Conservation (phyloP, 2,113 vertebrate genomes). For the Holacanthus passer region DNA sequence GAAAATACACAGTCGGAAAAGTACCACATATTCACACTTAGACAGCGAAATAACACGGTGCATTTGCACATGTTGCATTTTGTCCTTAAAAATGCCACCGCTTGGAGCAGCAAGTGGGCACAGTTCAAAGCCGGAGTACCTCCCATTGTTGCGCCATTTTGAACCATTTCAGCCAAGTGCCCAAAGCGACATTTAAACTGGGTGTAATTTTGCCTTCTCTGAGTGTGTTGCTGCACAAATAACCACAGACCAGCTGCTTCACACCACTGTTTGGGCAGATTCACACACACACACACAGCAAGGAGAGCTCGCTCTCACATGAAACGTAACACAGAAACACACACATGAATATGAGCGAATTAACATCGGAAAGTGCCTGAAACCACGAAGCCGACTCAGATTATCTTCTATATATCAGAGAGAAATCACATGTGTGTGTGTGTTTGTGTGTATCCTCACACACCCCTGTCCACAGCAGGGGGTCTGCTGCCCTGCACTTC, state of each 20-base stretch:
- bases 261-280: slow-evolving; percentile 59
- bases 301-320: slow-evolving; percentile 17
- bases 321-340: slow-evolving; percentile 20
- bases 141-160: slow-evolving; percentile 79
- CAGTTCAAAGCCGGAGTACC: slow-evolving; percentile 56
- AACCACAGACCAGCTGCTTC: slow-evolving; percentile 72
- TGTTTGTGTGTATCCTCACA: slow-evolving; percentile 32
- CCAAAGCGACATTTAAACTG: slow-evolving; percentile 68
- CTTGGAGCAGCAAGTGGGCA: slow-evolving; percentile 50
- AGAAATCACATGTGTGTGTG: background rate
- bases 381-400: background rate
- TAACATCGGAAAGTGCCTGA: slow-evolving; percentile 20
- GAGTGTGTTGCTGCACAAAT: slow-evolving; percentile 57
- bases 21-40: slow-evolving; percentile 30
- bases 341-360: slow-evolving; percentile 33
- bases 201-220: slow-evolving; percentile 53
- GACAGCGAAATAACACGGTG: slow-evolving; percentile 13
- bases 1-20: slow-evolving; percentile 13
- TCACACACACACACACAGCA: slow-evolving; percentile 22
- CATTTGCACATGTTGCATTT: slow-evolving; percentile 40
- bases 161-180: slow-evolving; percentile 65
- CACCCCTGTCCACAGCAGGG: slow-evolving; percentile 50
- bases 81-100: slow-evolving; percentile 62
- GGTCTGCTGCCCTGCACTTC: slow-evolving; percentile 38
- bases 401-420: slow-evolving; percentile 16